Base-by-base conservation (phyloP, 2,888 invertebrate species). In the Eulithis prunata region DNA sequence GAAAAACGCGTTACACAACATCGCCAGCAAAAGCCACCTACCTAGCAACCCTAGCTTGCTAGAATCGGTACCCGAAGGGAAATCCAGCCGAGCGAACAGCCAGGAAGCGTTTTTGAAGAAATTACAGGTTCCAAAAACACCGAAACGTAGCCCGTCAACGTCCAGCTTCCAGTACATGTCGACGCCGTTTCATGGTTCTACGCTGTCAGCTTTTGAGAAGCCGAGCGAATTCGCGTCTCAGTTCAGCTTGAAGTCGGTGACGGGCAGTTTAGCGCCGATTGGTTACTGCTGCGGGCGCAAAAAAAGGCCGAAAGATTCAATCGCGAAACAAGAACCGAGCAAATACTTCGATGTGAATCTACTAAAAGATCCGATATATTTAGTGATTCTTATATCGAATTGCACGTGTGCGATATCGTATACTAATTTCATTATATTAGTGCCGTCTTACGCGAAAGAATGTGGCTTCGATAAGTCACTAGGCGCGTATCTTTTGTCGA, bases 321-420 rank as follows among this genome's bases (percentile, higher is more conserved):
- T 80, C 0, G 66, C 81, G 0, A 88, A 89, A 14, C 87, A 89
- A 0, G 93, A 93, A 68, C 90, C 90, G 0, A 94, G 93, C 61
- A 96, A 95, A 81, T 96, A 97, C 77, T 96, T 97, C 77, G 97
- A 97, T 78, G 78, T 96, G 0, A 93, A 95, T 28, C 85, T 97
- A 0, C 83, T 97, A 0, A 95, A 94, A 82, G 97, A 97, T 81
- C 97, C 97, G 0, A 94, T 97, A 57, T 97, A 97, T 79, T 90
- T 97, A 62, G 95, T 97, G 0, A 97, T 97, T 66, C 83, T 97
- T 21, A 95, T 97, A 78, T 97, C 97, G 0, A 97, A 97, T 78
- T 97, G 96, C 53, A 97, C 97, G 0, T 97, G 96, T 70, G 97
- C 97, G 0, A 96, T 97, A 57, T 96, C 97, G 67, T 97, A 97